A percentile compares a stretch with the other conserved stretches of the same genome.
These are phyloP conservation scores for Muscidifurax raptorellus DNA, from an alignment of 1,140 invertebrate genomes.

Conservation along the genomic window DNA sequence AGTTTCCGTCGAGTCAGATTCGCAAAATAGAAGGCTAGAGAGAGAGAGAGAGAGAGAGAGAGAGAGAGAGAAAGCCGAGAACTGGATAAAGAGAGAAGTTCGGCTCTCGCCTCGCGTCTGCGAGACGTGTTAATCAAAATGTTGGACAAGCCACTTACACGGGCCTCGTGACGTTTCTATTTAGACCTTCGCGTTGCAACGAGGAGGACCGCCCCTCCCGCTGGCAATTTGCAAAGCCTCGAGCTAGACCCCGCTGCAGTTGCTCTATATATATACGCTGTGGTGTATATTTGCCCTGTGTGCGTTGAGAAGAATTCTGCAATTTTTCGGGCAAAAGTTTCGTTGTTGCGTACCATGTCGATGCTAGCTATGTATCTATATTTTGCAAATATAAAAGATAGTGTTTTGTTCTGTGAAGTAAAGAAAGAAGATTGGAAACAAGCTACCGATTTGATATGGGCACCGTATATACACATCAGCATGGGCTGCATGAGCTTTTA, in stretches of 20 bases:
- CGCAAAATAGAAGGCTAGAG: constrained; percentile 24
- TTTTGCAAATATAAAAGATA: too few species aligned
- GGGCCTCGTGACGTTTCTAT: constrained; percentile 74
- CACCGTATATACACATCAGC: not conserved
- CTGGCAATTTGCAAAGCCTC: not conserved
- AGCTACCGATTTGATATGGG: not conserved
- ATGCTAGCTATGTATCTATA: too few species aligned
- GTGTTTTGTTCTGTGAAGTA: too few species aligned
- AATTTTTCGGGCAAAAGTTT: too few species aligned
- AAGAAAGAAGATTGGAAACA: not conserved
- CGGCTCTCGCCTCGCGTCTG: constrained; percentile 48
- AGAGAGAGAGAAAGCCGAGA: not conserved
- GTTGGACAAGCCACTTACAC: constrained; percentile 76
- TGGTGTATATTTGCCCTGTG: too few species aligned
- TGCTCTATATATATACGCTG: not conserved
- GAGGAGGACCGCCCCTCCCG: constrained; percentile 10
- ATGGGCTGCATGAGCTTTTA: not conserved
- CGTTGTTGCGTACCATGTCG: too few species aligned
- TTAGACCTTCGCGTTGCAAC: constrained; percentile 60
- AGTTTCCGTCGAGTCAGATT: not conserved
- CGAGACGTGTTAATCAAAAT: constrained; percentile 76
- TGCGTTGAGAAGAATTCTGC: too few species aligned
- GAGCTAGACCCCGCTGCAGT: not conserved
- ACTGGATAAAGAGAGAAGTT: constrained; percentile 20
- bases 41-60: constrained; percentile 20